These are phyloP conservation scores for Oreonectes daqikongensis DNA, from an alignment of 2,797 vertebrate genomes.

Conservation along the genomic window DNA sequence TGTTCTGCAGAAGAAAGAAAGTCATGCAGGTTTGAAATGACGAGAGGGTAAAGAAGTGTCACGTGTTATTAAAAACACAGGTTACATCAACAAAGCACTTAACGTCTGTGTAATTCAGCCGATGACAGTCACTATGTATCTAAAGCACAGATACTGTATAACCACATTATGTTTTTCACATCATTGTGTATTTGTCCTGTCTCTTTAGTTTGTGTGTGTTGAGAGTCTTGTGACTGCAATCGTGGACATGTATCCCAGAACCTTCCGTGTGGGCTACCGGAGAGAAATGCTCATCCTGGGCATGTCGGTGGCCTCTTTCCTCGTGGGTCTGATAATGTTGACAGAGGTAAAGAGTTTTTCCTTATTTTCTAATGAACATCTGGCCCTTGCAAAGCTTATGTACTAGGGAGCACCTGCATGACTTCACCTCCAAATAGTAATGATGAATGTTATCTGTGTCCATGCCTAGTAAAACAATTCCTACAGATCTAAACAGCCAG, in stretches of 20 bases:
- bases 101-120: neutral
- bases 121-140: neutral
- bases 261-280: conserved; percentile 93
- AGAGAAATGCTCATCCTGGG: conserved; percentile 92
- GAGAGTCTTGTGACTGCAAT: conserved; percentile 97
- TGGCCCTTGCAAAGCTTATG: neutral
- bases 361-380: neutral
- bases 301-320: conserved; percentile 88
- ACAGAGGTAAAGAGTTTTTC: conserved; percentile 77
- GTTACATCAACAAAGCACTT: neutral
- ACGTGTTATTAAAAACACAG: neutral
- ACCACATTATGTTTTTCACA: neutral
- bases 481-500: neutral
- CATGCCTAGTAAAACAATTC: no score
- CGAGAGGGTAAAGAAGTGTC: no score
- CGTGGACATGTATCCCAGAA: conserved; percentile 96
- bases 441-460: neutral
- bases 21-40: no score
- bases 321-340: conserved; percentile 94
- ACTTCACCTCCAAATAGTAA: neutral
- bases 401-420: neutral
- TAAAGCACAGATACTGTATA: neutral
- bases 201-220: conserved; percentile 92
- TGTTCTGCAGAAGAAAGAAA: no score
- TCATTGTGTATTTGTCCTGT: neutral